A percentile compares a stretch with the other conserved stretches of the same genome.
These are phyloP conservation scores for Odobenus rosmarus DNA, from an alignment of 2,113 vertebrate species.

Conservation along the genomic window DNA sequence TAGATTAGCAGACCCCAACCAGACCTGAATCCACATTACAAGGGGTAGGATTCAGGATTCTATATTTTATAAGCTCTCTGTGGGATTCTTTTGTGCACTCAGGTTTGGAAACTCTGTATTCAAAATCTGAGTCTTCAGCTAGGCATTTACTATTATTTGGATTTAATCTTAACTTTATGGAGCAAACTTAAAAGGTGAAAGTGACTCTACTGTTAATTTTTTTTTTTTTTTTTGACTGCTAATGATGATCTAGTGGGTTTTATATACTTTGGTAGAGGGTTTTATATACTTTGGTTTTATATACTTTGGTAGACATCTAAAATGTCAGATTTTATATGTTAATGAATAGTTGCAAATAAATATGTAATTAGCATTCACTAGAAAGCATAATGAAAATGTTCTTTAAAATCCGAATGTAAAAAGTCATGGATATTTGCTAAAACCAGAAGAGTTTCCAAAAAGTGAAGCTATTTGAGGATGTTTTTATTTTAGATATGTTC, in stretches of 20 bases:
- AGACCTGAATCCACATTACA: not conserved
- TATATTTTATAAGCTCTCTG: not conserved
- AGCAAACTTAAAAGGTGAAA: slow-evolving; percentile 8
- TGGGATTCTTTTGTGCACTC: not conserved
- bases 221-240: slow-evolving; percentile 13
- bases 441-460: slow-evolving; percentile 4
- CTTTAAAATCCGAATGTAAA: not conserved
- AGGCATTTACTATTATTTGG: not conserved
- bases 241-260: not conserved
- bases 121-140: not conserved
- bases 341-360: not conserved
- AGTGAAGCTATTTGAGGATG: not conserved
- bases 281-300: not conserved
- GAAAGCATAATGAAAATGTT: slow-evolving; percentile 26
- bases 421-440: not conserved
- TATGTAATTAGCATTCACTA: not conserved
- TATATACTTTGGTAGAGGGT: not conserved
- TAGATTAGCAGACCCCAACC: not conserved
- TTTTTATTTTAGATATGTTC: slow-evolving; percentile 85
- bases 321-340: not conserved
- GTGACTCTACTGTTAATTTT: not conserved
- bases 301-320: not conserved
- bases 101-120: not conserved
- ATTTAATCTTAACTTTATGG: slow-evolving; percentile 16
- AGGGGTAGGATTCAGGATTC: not conserved